phyloP scores from a whole-genome alignment of 2,113 vertebrate species.

The Centropristis striata region DNA sequence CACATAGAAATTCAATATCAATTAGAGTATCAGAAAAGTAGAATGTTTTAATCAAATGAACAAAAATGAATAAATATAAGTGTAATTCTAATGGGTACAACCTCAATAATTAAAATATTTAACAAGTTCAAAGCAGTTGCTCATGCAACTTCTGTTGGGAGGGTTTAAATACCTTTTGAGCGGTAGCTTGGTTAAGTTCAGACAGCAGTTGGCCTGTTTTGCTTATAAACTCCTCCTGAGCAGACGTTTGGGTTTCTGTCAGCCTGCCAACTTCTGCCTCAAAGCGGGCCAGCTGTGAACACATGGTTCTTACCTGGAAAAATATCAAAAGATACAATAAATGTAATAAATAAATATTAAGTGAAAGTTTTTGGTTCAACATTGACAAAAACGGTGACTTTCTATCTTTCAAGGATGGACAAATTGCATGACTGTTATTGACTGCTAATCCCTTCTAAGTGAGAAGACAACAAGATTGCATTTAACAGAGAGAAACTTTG shows the following conservation, averaged over 20 bases:
- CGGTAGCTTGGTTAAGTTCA: constrained; percentile 83
- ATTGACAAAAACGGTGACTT: neutral
- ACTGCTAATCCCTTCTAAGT: neutral
- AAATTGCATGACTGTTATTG: neutral
- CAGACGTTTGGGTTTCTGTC: constrained; percentile 82
- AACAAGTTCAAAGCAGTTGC: neutral
- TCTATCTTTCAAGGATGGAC: neutral
- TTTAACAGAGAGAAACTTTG: neutral
- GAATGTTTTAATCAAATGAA: neutral
- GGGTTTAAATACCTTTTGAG: constrained; percentile 87
- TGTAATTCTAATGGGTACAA: neutral
- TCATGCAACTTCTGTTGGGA: neutral
- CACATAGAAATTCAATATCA: neutral
- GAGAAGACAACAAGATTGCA: neutral
- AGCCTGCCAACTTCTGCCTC: constrained; percentile 87
- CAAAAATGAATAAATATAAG: too few species aligned
- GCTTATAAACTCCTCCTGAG: constrained; percentile 79
- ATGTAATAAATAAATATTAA: too few species aligned
- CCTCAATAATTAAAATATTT: neutral
- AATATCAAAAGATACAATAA: neutral
- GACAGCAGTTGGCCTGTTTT: constrained; percentile 82
- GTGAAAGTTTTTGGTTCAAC: neutral
- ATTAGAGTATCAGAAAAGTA: neutral
- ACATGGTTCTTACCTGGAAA: constrained; percentile 86
- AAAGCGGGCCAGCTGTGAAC: constrained; percentile 84